A percentile compares a stretch with the other conserved stretches of the same genome.
Conservation (phyloP, 2,113 vertebrate genomes). For the Zosterops japonicus region DNA sequence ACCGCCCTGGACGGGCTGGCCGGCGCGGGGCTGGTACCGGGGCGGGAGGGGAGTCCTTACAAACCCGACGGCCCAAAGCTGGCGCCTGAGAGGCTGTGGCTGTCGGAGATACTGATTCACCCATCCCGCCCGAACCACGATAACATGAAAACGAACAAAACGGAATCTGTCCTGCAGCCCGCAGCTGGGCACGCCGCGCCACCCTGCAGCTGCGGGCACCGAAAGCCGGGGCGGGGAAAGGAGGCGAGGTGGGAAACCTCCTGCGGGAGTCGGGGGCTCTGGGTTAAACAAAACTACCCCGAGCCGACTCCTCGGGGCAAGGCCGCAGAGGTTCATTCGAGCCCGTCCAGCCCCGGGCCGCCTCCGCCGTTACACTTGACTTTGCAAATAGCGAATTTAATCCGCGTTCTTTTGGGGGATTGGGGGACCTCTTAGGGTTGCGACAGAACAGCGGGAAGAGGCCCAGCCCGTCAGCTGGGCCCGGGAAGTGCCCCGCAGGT, state of each 20-base stretch:
- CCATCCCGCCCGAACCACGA: neutral
- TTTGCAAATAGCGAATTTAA: neutral
- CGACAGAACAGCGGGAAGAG: neutral
- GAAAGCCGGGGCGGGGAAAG: neutral
- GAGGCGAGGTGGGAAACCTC: neutral
- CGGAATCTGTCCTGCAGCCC: neutral
- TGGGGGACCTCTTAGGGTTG: too few species aligned
- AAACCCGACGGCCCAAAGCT: neutral
- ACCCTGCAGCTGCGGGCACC: neutral
- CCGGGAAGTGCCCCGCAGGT: neutral
- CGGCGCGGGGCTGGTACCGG: neutral
- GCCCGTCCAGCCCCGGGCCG: neutral
- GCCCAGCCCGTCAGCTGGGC: rapidly evolving
- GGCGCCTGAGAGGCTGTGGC: neutral
- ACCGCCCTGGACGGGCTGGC: neutral
- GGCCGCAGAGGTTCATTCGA: neutral
- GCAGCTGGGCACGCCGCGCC: neutral
- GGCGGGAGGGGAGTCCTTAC: neutral
- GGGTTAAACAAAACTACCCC: neutral
- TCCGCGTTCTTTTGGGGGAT: neutral
- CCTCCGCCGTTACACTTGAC: neutral
- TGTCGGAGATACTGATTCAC: slow-evolving; percentile 11
- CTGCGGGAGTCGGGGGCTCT: neutral
- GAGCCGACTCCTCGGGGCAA: neutral
- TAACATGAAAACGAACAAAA: slow-evolving; percentile 15